Evolutionary conservation across 2,888 invertebrate species (phyloP), one percentile per base, ranked within the genome.

Genomic region (Ichneumoninae sp.): DNA sequence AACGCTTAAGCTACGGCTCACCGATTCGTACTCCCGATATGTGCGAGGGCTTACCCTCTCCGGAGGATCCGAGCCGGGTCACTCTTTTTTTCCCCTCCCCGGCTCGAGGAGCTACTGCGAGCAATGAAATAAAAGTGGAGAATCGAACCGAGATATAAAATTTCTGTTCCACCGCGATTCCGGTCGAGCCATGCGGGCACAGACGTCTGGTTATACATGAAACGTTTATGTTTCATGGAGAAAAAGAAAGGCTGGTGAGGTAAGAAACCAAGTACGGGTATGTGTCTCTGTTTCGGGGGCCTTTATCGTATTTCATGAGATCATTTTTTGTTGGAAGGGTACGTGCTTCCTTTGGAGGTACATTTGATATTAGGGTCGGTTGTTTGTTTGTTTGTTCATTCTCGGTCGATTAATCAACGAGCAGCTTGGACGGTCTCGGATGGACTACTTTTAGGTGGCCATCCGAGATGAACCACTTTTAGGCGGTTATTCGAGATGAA

Each of bases 161-260:
- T 70, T 16, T 33, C 22, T 60, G 66, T 40, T 57, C 69, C 80
- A 57, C 22, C 65, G 66, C 62, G 66, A 83, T 75, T 74, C 44
- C 5, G 54, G 69, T 75, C 22, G 52, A 10, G 57, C 19, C 33
- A 80, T 75, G 30, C 66, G 66, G 66, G 78, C 75, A 83, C 68
- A 68, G 47, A 70, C 66, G 50, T 80, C 50, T 44, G 33, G 7
- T 19, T 19, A 52, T 19, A 74, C 74, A 65, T 7, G 36, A 26
- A 40, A 22, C 62, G 62, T 65, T 75, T 70, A 75, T 7, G 40
- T 30, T 44, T 44, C 13, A 4, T 0, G 16, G 44, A 13, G 44
- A 44, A 13, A 16, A 16, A 44, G 13, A 16, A 44, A 44, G 44
- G 44, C 3, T 3, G 44, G 16, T 13, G 44, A 44, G 44, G 3